Evolutionary conservation across 2,797 vertebrate genomes (phyloP).

Genomic region (Crocodylus rhombifer): DNA sequence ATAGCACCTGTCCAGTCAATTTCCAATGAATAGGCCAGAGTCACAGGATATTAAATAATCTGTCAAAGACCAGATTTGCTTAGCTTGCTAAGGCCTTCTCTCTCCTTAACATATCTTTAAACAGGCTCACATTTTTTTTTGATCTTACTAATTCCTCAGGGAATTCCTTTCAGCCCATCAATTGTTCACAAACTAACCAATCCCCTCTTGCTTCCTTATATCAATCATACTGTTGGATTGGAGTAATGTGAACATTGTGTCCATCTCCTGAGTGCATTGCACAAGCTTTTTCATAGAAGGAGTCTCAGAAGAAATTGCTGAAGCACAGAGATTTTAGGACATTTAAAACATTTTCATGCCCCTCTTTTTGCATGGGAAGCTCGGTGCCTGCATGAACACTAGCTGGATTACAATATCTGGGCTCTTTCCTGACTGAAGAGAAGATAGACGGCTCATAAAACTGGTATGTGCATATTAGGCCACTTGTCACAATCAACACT

Average conservation of each 20-base stretch:
- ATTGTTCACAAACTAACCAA: conserved; percentile 58
- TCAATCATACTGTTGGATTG: no score
- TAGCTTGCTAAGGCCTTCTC: no score
- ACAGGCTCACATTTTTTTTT: neutral
- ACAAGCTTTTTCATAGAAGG: rapidly evolving
- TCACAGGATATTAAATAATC: neutral
- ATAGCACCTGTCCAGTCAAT: neutral
- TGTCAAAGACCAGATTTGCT: no score
- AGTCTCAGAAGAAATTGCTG: neutral
- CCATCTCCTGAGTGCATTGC: conserved; percentile 24
- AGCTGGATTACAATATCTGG: neutral
- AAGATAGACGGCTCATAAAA: neutral
- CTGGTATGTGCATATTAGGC: no score
- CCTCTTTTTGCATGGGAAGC: neutral
- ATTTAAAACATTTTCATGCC: neutral
- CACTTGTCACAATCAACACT: neutral
- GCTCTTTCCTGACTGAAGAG: neutral
- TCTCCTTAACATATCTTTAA: no score
- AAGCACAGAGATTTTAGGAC: neutral
- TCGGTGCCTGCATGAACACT: neutral
- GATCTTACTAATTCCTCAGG: neutral
- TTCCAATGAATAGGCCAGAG: neutral
- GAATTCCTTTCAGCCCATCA: conserved; percentile 13
- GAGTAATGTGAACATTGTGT: neutral
- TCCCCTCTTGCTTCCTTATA: neutral